These are phyloP conservation scores for Mizuhopecten yessoensis DNA, from an alignment of 1,140 invertebrate genomes.

Conservation along the genomic window DNA sequence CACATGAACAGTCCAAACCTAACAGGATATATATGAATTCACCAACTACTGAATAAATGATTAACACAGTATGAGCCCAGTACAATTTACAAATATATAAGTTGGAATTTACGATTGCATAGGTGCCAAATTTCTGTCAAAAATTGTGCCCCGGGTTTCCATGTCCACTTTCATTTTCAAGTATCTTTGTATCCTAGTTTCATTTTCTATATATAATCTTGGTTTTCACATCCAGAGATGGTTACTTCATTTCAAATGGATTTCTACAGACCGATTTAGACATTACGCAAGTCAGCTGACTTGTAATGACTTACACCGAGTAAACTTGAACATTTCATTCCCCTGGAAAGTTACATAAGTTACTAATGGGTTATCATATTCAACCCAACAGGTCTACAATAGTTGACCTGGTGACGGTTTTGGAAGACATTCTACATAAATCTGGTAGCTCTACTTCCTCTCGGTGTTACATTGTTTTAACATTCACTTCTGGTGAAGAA, in stretches of 20 bases:
- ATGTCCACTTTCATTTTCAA: neutral
- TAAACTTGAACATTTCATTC: conserved; percentile 2
- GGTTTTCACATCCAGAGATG: neutral
- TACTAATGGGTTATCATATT: neutral
- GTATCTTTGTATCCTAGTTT: conserved; percentile 12
- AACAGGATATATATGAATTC: neutral
- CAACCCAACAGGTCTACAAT: neutral
- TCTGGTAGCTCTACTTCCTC: neutral
- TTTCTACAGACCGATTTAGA: conserved; percentile 17
- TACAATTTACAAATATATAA: neutral
- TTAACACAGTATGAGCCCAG: neutral
- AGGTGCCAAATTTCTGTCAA: conserved; percentile 38
- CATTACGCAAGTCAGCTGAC: neutral
- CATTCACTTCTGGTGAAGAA: neutral
- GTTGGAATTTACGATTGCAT: conserved; percentile 38
- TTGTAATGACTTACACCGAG: neutral
- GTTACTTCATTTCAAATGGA: neutral
- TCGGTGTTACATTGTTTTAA: neutral
- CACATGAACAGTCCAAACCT: neutral
- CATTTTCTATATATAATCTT: neutral
- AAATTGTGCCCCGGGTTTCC: conserved; percentile 18
- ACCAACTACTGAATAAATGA: neutral
- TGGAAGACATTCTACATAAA: neutral
- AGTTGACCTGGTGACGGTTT: neutral
- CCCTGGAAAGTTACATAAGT: neutral